Conservation (phyloP, 2,888 invertebrate species). For the Scelioninae gen. 1 region DNA sequence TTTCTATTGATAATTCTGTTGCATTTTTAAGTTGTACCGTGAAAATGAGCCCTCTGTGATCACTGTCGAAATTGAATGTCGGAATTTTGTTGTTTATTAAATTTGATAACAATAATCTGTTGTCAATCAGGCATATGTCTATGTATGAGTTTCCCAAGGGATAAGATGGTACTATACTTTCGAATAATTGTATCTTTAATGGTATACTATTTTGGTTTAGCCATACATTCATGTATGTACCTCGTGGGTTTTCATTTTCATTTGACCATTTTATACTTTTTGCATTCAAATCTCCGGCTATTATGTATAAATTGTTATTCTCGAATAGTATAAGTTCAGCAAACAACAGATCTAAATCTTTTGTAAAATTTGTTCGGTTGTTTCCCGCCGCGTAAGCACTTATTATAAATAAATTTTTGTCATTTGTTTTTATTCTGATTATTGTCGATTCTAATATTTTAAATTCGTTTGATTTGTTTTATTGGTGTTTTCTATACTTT, state of each 20-base stretch:
- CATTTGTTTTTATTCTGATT: constrained; percentile 8
- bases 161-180: not conserved
- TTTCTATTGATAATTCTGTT: not conserved
- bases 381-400: constrained; percentile 19
- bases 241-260: constrained; percentile 4
- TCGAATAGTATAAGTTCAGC: not conserved
- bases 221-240: constrained; percentile 28
- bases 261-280: constrained; percentile 36
- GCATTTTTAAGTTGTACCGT: not conserved
- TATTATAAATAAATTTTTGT: constrained; percentile 19
- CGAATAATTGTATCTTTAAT: not conserved
- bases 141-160: constrained; percentile 4
- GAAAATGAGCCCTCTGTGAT: not conserved
- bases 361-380: constrained; percentile 11
- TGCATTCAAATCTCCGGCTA: constrained; percentile 37
- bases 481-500: constrained; percentile 2
- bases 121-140: not conserved
- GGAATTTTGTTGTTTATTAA: not conserved
- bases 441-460: constrained; percentile 32
- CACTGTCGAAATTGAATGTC: not conserved
- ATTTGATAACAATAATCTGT: not conserved
- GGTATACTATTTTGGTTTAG: constrained; percentile 1
- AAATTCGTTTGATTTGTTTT: not conserved
- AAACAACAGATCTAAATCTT: constrained; percentile 23
- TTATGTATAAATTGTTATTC: not conserved